Percentiles rank a stretch among this genome's conserved stretches.
These are phyloP conservation scores for Eupithecia exiguata DNA, from an alignment of 2,888 invertebrate species.

Conservation along the genomic window DNA sequence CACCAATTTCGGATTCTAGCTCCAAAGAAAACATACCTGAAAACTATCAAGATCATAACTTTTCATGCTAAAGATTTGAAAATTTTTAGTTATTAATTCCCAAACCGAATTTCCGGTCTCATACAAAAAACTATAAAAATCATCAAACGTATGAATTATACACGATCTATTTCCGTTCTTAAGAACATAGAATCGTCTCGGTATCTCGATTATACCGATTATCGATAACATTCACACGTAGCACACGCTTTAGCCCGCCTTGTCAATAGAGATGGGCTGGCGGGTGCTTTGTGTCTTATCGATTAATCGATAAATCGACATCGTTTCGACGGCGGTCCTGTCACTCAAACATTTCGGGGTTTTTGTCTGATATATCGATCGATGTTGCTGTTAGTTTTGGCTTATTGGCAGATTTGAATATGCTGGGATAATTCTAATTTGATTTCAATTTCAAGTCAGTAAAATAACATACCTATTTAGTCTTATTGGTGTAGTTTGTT, in stretches of 20 bases:
- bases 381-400: constrained; percentile 55
- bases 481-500: not conserved
- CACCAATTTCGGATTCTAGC: not conserved
- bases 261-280: constrained; percentile 78
- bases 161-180: constrained; percentile 46
- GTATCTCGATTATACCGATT: constrained; percentile 78
- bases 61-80: not conserved
- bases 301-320: constrained; percentile 77
- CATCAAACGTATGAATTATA: constrained; percentile 9
- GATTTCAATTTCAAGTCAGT: not conserved
- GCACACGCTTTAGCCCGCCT: constrained; percentile 76
- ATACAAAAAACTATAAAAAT: not conserved
- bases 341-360: constrained; percentile 78
- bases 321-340: constrained; percentile 80
- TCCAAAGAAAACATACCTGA: not conserved
- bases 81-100: not conserved
- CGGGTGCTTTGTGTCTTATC: constrained; percentile 79
- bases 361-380: constrained; percentile 74
- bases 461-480: not conserved
- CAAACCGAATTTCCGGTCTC: not conserved
- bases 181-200: constrained; percentile 61
- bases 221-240: constrained; percentile 83
- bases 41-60: not conserved
- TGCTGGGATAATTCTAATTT: not conserved
- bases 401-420: constrained; percentile 18